These are phyloP conservation scores for Pimpla rufipes DNA, from an alignment of 2,888 invertebrate species.

Conservation along the genomic window DNA sequence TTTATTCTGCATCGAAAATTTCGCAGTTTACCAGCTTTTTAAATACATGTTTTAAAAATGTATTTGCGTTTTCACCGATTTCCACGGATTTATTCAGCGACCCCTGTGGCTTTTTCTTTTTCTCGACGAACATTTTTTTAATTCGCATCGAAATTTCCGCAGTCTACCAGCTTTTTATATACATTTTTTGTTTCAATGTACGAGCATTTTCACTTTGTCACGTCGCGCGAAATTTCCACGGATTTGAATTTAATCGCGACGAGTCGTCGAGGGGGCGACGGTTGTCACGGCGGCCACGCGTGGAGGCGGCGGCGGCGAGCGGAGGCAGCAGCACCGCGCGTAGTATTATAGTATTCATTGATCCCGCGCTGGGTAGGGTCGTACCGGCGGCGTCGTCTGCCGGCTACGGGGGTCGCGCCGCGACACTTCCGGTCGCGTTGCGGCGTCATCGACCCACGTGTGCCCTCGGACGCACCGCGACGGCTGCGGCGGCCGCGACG, in stretches of 20 bases:
- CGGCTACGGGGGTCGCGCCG: slow-evolving; percentile 68
- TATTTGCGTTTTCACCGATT: too few relatives aligned
- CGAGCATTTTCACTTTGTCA: too few relatives aligned
- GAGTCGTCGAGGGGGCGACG: too few relatives aligned
- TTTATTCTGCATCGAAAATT: too few relatives aligned
- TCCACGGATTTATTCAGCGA: too few relatives aligned
- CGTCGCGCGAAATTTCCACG: too few relatives aligned
- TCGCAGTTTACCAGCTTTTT: too few relatives aligned
- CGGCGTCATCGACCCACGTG: slow-evolving; percentile 75
- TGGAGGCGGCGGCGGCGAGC: slow-evolving; percentile 11
- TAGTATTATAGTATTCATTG: slow-evolving; percentile 69
- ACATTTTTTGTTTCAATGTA: too few relatives aligned
- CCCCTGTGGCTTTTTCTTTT: slow-evolving; percentile 42
- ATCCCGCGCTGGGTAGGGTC: slow-evolving; percentile 68
- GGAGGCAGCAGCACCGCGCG: slow-evolving; percentile 29
- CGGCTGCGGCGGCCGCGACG: background rate
- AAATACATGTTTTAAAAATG: too few relatives aligned
- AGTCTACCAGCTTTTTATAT: background rate
- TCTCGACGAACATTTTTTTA: too few relatives aligned
- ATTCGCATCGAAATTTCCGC: slow-evolving; percentile 14
- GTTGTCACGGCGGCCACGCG: slow-evolving; percentile 35
- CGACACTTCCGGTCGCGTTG: slow-evolving; percentile 77
- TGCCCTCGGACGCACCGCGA: slow-evolving; percentile 66
- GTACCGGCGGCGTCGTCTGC: slow-evolving; percentile 55
- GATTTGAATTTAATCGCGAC: too few relatives aligned